phyloP scores from a whole-genome alignment of 2,797 vertebrate genomes.

The Microcaecilia unicolor region DNA sequence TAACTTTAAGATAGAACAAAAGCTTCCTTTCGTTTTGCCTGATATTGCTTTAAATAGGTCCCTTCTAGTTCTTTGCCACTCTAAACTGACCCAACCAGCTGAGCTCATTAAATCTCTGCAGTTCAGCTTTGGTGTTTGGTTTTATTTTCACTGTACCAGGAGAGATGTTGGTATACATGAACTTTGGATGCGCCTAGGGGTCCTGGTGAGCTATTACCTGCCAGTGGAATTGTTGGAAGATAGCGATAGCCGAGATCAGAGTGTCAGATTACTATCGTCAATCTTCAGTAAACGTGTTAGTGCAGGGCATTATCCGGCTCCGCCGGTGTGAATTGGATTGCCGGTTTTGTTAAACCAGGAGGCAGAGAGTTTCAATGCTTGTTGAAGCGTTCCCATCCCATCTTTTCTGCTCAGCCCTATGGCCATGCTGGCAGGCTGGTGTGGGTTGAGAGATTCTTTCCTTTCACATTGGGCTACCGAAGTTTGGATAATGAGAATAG shows the following conservation, averaged over 20 bases:
- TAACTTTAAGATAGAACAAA: no score
- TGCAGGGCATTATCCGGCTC: neutral
- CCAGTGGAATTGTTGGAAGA: neutral
- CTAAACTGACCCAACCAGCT: neutral
- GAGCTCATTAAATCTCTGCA: slow-evolving; percentile 4
- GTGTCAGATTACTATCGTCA: neutral
- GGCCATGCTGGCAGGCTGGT: neutral
- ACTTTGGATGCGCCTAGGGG: no score
- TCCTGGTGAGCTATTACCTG: neutral
- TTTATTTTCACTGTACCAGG: no score
- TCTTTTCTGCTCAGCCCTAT: no score
- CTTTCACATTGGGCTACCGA: no score
- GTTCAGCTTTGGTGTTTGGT: neutral
- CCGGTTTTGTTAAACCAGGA: neutral
- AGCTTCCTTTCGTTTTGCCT: no score
- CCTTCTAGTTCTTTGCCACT: no score
- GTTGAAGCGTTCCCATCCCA: neutral
- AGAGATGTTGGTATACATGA: no score
- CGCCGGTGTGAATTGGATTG: slow-evolving; percentile 5
- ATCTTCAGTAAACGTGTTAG: neutral
- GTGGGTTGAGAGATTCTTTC: neutral
- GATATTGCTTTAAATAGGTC: no score
- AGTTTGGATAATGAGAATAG: no score
- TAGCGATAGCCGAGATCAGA: neutral
- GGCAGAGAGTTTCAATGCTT: neutral